Evolutionary conservation across 2,888 invertebrate species (phyloP).

Genomic region (Drosophila flavopinicola): DNA sequence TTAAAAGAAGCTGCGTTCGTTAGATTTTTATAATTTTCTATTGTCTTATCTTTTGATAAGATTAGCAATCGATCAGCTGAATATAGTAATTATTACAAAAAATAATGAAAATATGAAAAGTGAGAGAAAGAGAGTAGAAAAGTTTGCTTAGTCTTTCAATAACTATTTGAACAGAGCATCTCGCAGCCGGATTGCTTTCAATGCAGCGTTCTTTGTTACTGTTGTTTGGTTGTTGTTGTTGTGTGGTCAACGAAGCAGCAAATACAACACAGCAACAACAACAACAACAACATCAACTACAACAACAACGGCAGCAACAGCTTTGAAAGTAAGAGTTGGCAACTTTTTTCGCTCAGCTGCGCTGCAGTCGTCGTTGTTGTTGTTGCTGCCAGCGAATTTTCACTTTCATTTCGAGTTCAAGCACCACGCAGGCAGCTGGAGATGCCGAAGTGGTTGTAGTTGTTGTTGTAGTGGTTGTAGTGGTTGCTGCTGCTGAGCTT

Average conservation of each 20-base stretch:
- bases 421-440: conserved; percentile 67
- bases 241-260: conserved; percentile 51
- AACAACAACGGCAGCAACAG: conserved; percentile 31
- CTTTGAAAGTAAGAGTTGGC: conserved; percentile 76
- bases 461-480: conserved; percentile 13
- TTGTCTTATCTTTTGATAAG: too few relatives aligned
- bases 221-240: conserved; percentile 26
- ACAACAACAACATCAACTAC: conserved; percentile 28
- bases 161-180: conserved; percentile 27
- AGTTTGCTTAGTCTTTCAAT: too few relatives aligned
- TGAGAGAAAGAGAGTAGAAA: too few relatives aligned
- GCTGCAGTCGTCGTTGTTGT: conserved; percentile 30
- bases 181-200: conserved; percentile 7
- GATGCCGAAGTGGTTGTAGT: conserved; percentile 23
- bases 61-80: too few relatives aligned
- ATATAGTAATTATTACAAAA: too few relatives aligned
- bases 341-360: conserved; percentile 63
- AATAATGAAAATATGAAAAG: too few relatives aligned
- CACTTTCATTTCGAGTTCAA: conserved; percentile 82
- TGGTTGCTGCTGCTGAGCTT: conserved; percentile 18
- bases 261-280: conserved; percentile 30
- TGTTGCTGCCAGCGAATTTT: conserved; percentile 64
- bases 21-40: too few relatives aligned
- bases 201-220: conserved; percentile 31
- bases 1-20: too few relatives aligned